Percentiles rank a stretch among this genome's conserved stretches.
Conservation (phyloP, 2,888 invertebrate species). For the Conchocele bisecta region DNA sequence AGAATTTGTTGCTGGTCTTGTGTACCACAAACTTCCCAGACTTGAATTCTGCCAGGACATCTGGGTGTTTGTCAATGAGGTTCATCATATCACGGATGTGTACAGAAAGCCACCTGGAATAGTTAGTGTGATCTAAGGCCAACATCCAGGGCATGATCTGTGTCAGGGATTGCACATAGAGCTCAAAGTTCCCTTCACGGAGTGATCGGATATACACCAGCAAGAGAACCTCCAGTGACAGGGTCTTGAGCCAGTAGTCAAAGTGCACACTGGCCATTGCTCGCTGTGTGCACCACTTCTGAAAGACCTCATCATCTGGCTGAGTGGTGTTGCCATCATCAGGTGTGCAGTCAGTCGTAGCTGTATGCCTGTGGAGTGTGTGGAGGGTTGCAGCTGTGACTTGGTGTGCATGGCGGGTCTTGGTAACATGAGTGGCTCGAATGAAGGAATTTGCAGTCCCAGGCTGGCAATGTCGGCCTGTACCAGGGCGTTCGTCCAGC, state of each 20-base stretch:
- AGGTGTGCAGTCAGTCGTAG: no score
- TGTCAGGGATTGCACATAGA: slow-evolving; percentile 23
- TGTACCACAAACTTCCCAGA: no score
- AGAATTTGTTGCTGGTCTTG: no score
- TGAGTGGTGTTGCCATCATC: no score
- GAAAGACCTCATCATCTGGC: no score
- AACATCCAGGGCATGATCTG: slow-evolving; percentile 34
- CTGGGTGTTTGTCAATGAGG: no score
- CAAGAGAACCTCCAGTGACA: slow-evolving; percentile 18
- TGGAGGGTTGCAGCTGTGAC: slow-evolving; percentile 47
- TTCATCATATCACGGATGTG: no score
- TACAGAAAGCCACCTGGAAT: slow-evolving; percentile 58
- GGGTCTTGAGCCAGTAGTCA: slow-evolving; percentile 35
- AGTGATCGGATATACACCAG: slow-evolving; percentile 28
- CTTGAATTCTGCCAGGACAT: no score
- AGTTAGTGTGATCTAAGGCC: slow-evolving; percentile 44
- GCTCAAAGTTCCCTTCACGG: slow-evolving; percentile 29
- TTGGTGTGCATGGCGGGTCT: slow-evolving; percentile 53
- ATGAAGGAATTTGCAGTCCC: slow-evolving; percentile 57
- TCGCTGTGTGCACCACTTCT: slow-evolving; percentile 11
- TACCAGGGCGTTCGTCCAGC: slow-evolving; percentile 58
- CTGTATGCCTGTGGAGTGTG: slow-evolving; percentile 13
- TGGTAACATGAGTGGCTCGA: slow-evolving; percentile 25
- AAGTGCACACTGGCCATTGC: slow-evolving; percentile 26
- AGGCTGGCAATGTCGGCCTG: slow-evolving; percentile 56